Conservation (phyloP, 2,797 vertebrate species). For the Pseudochromis fuscus region DNA sequence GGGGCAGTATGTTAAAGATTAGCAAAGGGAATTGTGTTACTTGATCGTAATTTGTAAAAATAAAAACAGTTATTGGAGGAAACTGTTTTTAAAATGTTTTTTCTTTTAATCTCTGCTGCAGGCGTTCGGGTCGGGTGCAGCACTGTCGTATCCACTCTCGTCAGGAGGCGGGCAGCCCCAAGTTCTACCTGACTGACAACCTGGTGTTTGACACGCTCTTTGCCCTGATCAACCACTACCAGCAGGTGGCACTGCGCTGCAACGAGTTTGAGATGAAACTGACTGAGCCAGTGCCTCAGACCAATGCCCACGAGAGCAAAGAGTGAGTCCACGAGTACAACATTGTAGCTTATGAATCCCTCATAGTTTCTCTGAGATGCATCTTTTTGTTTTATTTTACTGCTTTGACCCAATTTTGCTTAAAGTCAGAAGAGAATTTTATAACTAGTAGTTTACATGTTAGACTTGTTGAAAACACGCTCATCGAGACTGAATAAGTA, state of each 20-base stretch:
- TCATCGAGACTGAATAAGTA: background rate
- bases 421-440: background rate
- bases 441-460: background rate
- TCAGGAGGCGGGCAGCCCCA: slow-evolving; percentile 96
- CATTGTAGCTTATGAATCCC: background rate
- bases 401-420: background rate
- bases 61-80: background rate
- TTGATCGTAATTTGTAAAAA: background rate
- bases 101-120: slow-evolving; percentile 52
- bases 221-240: slow-evolving; percentile 97
- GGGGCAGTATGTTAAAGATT: slow-evolving; percentile 5
- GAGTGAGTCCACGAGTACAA: slow-evolving; percentile 86
- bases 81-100: background rate
- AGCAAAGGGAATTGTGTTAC: background rate
- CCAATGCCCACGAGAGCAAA: slow-evolving; percentile 98
- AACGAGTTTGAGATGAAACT: slow-evolving; percentile 99
- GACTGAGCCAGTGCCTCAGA: slow-evolving; percentile 97
- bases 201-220: slow-evolving; percentile 98
- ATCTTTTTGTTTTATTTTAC: background rate
- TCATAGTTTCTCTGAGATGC: background rate
- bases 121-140: slow-evolving; percentile 97
- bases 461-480: no score
- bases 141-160: slow-evolving; percentile 98
- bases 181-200: slow-evolving; percentile 99
- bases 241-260: slow-evolving; percentile 97